Conservation (phyloP, 2,797 vertebrate genomes). For the Acestrorhynchus altus region DNA sequence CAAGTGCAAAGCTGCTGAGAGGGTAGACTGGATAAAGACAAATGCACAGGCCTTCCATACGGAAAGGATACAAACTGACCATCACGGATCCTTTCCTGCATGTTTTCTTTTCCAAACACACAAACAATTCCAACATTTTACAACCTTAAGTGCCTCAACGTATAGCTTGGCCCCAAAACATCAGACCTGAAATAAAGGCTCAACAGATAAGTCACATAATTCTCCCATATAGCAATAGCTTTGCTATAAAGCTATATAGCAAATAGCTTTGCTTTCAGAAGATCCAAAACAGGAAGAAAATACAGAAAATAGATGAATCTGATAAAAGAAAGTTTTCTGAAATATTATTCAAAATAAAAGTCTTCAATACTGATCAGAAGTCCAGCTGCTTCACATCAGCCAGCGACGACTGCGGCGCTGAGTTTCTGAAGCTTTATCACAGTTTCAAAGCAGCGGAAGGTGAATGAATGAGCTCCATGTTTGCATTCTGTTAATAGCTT, state of each 20-base stretch:
- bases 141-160: slow-evolving; percentile 19
- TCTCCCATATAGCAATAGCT: too few species aligned
- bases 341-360: slow-evolving; percentile 3
- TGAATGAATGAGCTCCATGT: slow-evolving; percentile 39
- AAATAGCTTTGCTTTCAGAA: slow-evolving; percentile 17
- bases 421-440: slow-evolving; percentile 54
- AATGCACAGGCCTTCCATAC: slow-evolving; percentile 13
- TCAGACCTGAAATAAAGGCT: slow-evolving; percentile 32
- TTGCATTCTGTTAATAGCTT: slow-evolving; percentile 54
- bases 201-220: slow-evolving; percentile 19
- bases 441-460: slow-evolving; percentile 51
- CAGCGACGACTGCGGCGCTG: slow-evolving; percentile 32
- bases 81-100: slow-evolving; percentile 4
- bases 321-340: not conserved
- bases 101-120: not conserved
- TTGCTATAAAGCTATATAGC: too few species aligned
- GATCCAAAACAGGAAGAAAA: slow-evolving; percentile 17
- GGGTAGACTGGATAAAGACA: not conserved
- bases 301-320: slow-evolving; percentile 12
- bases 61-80: slow-evolving; percentile 6
- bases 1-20: slow-evolving; percentile 13
- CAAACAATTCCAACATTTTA: slow-evolving; percentile 21
- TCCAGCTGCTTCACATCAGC: slow-evolving; percentile 38
- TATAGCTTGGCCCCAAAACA: slow-evolving; percentile 32
- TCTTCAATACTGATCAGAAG: slow-evolving; percentile 58